Conservation (phyloP, 2,113 vertebrate species). For the Anhinga rufa region DNA sequence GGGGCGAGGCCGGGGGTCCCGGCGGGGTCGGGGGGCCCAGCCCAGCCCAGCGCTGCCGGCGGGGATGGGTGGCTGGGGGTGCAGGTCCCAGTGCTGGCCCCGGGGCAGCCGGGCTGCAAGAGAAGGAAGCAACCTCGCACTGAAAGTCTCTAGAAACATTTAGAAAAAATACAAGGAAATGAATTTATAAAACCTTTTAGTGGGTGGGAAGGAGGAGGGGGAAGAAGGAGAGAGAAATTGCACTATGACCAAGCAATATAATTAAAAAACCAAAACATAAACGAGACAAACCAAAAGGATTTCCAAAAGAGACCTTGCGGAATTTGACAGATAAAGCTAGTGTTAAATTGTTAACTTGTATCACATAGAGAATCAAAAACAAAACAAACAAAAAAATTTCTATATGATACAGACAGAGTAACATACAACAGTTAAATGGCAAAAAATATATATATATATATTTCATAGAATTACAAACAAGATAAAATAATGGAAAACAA, state of each 20-base stretch:
- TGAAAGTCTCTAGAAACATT: conserved; percentile 15
- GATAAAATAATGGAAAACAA: conserved; percentile 82
- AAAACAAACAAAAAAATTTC: conserved; percentile 62
- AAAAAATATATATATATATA: conserved; percentile 81
- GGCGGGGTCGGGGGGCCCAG: not conserved
- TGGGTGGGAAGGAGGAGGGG: conserved; percentile 18
- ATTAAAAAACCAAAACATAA: conserved; percentile 8
- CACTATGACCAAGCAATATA: conserved; percentile 73
- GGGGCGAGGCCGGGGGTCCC: not conserved
- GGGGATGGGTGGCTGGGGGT: not conserved
- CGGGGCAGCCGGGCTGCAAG: not conserved
- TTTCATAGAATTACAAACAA: conserved; percentile 89
- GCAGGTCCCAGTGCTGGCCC: not conserved
- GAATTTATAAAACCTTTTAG: conserved; percentile 56
- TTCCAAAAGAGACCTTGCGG: conserved; percentile 70
- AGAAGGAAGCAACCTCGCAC: conserved; percentile 48
- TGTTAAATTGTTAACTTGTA: conserved; percentile 85
- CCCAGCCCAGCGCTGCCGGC: not conserved
- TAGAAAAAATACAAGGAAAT: conserved; percentile 61
- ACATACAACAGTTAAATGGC: conserved; percentile 91
- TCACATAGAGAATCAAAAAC: conserved; percentile 73
- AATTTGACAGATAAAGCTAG: conserved; percentile 86
- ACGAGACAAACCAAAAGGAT: conserved; percentile 8
- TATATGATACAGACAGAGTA: conserved; percentile 81
- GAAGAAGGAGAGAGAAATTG: conserved; percentile 68